Evolutionary conservation across 1,140 invertebrate genomes (phyloP), one percentile per base, ranked within the genome.

Genomic region (Theocolax elegans): DNA sequence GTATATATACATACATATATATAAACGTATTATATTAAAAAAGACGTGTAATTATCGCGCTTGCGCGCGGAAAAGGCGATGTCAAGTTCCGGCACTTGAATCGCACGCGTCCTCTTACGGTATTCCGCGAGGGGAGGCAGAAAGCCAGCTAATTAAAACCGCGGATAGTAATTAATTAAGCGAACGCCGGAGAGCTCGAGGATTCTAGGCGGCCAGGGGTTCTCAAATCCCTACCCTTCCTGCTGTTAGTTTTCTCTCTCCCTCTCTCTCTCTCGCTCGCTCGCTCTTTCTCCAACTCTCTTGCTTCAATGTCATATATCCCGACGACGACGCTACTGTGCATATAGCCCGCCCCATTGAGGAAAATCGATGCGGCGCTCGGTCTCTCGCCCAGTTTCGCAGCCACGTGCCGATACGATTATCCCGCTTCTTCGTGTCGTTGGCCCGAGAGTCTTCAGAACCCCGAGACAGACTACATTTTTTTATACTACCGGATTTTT

Each of bases 111-210:
- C 59, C 44, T 35, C 59, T 63, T 31, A 35, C 21, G 42, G 27
- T 27, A 48, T 49, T 19, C 44, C 27, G n/a, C 59, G 59, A 62
- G 74, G 64, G 12, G 44, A 64, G 72, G 71, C 54, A 72, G 77
- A 72, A 67, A 79, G 72, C 72, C 67, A 74, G 83, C 83, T 85
- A 85, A 85, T 85, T 85, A 85, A 85, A 85, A 85, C 84, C 83
- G 78, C 81, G 82, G 83, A 85, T 84, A 80, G 82, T 85, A 85
- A 85, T 85, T 84, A 85, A 85, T 85, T 84, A 84, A 84, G 83
- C 82, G 81, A 78, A 82, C 79, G 82, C 80, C 81, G 81, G 17
- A 12, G 48, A 6, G 74, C 76, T 80, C 77, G 80, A 83, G 81
- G 76, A 80, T 84, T 79, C 76, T 80, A 77, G 74, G 78, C 76